Evolutionary conservation across 2,888 invertebrate species (phyloP).

Genomic region (Sclerodermus sp.): DNA sequence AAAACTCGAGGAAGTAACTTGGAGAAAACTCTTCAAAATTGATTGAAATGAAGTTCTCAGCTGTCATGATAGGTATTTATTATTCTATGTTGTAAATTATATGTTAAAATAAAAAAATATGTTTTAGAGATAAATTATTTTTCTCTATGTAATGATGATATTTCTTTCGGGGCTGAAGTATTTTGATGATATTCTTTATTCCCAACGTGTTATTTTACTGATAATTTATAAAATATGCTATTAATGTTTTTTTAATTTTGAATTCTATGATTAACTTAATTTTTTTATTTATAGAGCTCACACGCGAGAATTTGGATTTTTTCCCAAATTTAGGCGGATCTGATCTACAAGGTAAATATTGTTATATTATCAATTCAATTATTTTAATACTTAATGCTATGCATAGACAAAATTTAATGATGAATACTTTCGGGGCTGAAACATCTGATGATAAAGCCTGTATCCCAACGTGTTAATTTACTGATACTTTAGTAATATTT

Average conservation of each 20-base stretch:
- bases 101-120: no score
- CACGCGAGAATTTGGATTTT: background rate
- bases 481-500: constrained; percentile 3
- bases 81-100: no score
- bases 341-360: background rate
- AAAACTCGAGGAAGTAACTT: no score
- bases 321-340: background rate
- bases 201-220: constrained; percentile 30
- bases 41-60: no score
- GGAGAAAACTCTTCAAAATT: no score
- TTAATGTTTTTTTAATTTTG: constrained; percentile 1
- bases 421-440: constrained; percentile 41
- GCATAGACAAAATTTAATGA: constrained; percentile 25
- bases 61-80: no score
- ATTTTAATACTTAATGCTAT: no score
- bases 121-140: no score
- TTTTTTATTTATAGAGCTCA: background rate
- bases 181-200: constrained; percentile 16
- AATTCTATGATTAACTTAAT: background rate
- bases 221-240: background rate
- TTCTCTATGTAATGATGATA: constrained; percentile 23
- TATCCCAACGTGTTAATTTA: constrained; percentile 27
- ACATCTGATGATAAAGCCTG: constrained; percentile 24
- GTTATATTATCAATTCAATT: constrained; percentile 4
- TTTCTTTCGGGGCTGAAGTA: constrained; percentile 33